These are phyloP conservation scores for Gracilinanus agilis DNA, from an alignment of 2,113 vertebrate species.

Conservation along the genomic window DNA sequence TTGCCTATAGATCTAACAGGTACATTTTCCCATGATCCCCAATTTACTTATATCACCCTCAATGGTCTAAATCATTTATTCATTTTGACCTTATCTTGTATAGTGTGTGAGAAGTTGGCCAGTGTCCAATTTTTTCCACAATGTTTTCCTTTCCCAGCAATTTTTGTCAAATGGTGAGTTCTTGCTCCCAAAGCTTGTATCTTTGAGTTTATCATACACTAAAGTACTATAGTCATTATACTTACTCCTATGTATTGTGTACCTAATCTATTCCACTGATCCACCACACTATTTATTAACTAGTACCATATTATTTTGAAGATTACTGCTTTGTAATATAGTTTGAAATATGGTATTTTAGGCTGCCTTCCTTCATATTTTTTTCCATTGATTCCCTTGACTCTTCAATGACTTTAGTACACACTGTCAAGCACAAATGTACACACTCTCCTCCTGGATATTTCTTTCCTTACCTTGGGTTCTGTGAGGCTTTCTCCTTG, in stretches of 20 bases:
- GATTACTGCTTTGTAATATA: background rate
- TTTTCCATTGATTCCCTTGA: background rate
- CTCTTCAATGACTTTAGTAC: background rate
- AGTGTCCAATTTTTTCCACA: background rate
- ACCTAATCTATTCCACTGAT: background rate
- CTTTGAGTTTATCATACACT: background rate
- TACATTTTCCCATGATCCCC: too few relatives aligned
- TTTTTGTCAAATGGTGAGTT: background rate
- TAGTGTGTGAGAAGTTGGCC: background rate
- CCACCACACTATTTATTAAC: background rate
- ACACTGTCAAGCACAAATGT: background rate
- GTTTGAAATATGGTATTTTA: background rate
- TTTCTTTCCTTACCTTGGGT: background rate
- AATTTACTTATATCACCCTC: too few relatives aligned
- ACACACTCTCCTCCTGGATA: background rate
- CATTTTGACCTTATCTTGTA: too few relatives aligned
- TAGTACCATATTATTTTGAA: background rate
- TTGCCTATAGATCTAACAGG: too few relatives aligned
- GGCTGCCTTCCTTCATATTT: background rate
- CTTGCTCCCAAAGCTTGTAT: background rate
- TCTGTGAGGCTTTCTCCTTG: background rate
- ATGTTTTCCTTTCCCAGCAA: background rate
- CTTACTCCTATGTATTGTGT: background rate
- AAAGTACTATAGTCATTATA: background rate
- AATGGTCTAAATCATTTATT: too few relatives aligned